Conservation (phyloP, 2,888 invertebrate genomes). For the Belgica antarctica region DNA sequence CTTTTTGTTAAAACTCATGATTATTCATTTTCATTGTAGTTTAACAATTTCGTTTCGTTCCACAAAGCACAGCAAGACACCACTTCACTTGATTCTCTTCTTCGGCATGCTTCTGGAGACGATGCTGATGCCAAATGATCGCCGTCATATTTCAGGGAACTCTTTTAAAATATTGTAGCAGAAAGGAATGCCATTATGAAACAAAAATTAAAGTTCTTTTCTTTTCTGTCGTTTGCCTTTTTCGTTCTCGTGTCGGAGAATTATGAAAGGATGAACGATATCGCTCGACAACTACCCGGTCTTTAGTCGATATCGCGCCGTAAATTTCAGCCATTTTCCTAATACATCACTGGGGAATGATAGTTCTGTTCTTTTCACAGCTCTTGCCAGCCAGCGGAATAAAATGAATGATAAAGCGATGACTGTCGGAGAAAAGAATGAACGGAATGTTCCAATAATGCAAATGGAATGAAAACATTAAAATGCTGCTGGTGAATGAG, state of each 20-base stretch:
- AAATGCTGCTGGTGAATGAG: constrained; percentile 2
- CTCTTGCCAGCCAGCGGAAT: constrained; percentile 26
- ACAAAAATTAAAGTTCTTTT: constrained; percentile 30
- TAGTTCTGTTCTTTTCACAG: constrained; percentile 27
- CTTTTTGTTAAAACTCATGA: constrained; percentile 19
- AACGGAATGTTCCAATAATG: constrained; percentile 35
- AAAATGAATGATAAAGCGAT: constrained; percentile 37
- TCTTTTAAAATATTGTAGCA: constrained; percentile 16
- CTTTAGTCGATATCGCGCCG: too few species aligned
- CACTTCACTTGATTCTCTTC: constrained; percentile 7
- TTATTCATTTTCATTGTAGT: constrained; percentile 33
- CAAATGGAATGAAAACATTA: constrained; percentile 41
- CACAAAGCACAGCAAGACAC: constrained; percentile 17
- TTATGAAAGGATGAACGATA: constrained; percentile 35
- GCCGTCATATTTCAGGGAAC: constrained; percentile 1
- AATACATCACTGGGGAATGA: constrained; percentile 9
- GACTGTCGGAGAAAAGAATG: constrained; percentile 30
- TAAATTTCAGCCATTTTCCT: too few species aligned
- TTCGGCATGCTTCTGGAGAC: constrained; percentile 8
- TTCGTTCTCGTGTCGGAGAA: neutral
- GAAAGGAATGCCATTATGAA: constrained; percentile 28
- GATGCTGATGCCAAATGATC: constrained; percentile 6
- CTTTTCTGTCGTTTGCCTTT: neutral
- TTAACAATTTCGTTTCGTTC: constrained; percentile 22
- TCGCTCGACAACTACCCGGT: constrained; percentile 18